These are phyloP conservation scores for Clivina fossor DNA, from an alignment of 2,888 invertebrate species.

Conservation along the genomic window DNA sequence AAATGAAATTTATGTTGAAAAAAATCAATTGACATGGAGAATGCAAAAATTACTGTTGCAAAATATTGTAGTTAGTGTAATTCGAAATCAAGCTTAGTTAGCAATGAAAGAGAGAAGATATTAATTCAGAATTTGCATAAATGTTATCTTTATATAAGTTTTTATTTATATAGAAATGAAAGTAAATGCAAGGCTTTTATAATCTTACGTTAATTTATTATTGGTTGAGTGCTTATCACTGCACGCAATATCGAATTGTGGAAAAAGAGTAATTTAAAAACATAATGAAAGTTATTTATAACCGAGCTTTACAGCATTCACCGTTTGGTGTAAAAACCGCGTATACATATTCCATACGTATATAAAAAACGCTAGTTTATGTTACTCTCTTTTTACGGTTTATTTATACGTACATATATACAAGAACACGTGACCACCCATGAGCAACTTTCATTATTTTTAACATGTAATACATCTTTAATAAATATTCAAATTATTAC, in stretches of 20 bases:
- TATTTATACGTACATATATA: conserved; percentile 7
- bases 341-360: conserved; percentile 1
- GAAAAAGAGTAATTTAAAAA: conserved; percentile 21
- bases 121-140: conserved; percentile 23
- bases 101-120: conserved; percentile 13
- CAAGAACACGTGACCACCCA: neutral
- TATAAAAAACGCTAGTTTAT: conserved; percentile 19
- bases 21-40: no score
- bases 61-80: no score
- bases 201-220: conserved; percentile 22
- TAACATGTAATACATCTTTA: no score
- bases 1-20: no score
- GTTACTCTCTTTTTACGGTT: conserved; percentile 9
- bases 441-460: conserved; percentile 3
- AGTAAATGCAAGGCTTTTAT: conserved; percentile 6
- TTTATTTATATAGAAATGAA: conserved; percentile 18
- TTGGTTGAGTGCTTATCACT: conserved; percentile 15
- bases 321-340: conserved; percentile 12
- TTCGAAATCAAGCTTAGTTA: no score
- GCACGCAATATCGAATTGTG: conserved; percentile 20
- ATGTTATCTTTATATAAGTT: conserved; percentile 24
- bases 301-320: conserved; percentile 18
- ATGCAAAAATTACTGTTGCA: no score
- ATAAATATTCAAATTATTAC: no score
- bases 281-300: conserved; percentile 26